Evolutionary conservation across 2,888 invertebrate genomes (phyloP), one percentile per base, ranked within the genome.

Genomic region (Parapristionchus giblindavisi): DNA sequence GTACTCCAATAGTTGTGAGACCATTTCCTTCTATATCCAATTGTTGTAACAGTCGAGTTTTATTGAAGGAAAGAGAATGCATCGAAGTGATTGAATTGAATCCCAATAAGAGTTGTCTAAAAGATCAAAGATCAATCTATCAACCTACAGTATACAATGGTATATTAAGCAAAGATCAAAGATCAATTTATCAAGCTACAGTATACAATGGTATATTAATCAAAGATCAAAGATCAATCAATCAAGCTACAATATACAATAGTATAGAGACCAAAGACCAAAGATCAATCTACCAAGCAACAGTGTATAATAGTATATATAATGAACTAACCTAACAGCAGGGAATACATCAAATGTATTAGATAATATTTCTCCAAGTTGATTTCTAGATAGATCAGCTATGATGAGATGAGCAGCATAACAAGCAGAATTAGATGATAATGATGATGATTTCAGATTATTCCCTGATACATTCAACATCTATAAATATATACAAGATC

Each of bases 311-410:
- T n/a, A n/a, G n/a, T n/a, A n/a, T n/a, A n/a, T n/a, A n/a, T n/a
- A n/a, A n/a, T n/a, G n/a, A 5, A 27, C 52, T 56, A 14, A 71
- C 71, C 71, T 71, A 4, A 71, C 56, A 29, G 34, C 58, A n/a
- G 71, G 71, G 21, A 58, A 71, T 14, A 14, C 21, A 21, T 58
- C 56, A 27, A 71, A 40, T 5, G 56, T 40, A 6, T 56, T 54
- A 6, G 56, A n/a, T 2, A 71, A n/a, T n/a, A 86, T 74, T 36
- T 76, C 77, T 40, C 75, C 60, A 40, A 87, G 76, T 43, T 74
- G 73, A 75, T 87, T 87, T 36, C 76, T 65, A 17, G 85, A 83
- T 32, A 87, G 54, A 74, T 87, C 85, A 34, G 81, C 79, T n/a
- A 87, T 84, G 70, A 87, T 78, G 29, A 87, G 77, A 48, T 85